Conservation (phyloP, 2,888 invertebrate species). For the Andrena hattorfiana region DNA sequence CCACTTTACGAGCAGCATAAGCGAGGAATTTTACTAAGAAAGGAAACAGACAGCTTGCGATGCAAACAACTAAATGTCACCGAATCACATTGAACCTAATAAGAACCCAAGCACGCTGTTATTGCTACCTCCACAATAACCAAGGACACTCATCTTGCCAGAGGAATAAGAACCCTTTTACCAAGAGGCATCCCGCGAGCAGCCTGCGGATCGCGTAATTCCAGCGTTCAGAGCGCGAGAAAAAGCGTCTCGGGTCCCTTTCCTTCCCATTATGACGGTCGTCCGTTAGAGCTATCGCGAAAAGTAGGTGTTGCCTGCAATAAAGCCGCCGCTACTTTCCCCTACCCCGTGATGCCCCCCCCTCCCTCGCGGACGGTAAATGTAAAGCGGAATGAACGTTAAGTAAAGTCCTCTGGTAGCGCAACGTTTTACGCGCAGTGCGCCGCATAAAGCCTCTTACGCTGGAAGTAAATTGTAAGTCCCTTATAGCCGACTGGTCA, state of each 20-base stretch:
- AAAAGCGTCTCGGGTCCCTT: slow-evolving; percentile 14
- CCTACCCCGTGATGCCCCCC: neutral
- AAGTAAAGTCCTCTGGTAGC: slow-evolving; percentile 67
- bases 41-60: no score
- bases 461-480: slow-evolving; percentile 78
- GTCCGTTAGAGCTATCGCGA: slow-evolving; percentile 34
- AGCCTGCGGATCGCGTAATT: slow-evolving; percentile 33
- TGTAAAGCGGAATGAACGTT: slow-evolving; percentile 70
- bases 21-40: no score
- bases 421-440: slow-evolving; percentile 73
- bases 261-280: slow-evolving; percentile 32
- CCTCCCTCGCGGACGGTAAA: slow-evolving; percentile 48
- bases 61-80: no score
- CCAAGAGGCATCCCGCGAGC: neutral
- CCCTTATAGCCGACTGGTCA: slow-evolving; percentile 76
- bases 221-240: slow-evolving; percentile 20
- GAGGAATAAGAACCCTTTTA: neutral
- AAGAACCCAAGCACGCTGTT: no score
- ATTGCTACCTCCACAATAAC: no score
- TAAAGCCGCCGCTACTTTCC: slow-evolving; percentile 60
- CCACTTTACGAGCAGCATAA: no score
- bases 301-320: slow-evolving; percentile 58
- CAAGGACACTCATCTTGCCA: neutral
- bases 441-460: slow-evolving; percentile 76
- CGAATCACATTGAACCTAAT: no score